Evolutionary conservation across 2,888 invertebrate species (phyloP).

Genomic region (Trissolcus brochymenae): DNA sequence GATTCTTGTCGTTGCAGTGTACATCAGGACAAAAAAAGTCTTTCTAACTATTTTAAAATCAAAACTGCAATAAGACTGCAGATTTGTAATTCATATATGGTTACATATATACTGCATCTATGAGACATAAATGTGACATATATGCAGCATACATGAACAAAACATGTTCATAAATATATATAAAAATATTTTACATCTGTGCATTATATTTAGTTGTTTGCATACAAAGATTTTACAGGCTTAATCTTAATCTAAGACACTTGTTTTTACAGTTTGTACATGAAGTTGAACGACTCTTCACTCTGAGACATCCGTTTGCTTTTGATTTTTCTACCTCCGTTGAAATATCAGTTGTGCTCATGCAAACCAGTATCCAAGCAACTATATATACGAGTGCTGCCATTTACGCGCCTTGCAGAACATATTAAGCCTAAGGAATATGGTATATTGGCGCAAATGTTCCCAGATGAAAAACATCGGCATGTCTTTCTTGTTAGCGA

Average conservation of each 20-base stretch:
- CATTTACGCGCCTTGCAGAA: conserved; percentile 50
- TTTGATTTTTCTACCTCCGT: conserved; percentile 28
- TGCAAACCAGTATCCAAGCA: conserved; percentile 52
- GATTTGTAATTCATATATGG: too few relatives aligned
- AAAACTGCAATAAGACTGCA: too few relatives aligned
- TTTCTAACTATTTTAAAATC: too few relatives aligned
- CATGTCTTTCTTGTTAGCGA: conserved; percentile 52
- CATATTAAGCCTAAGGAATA: conserved; percentile 18
- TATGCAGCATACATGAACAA: too few relatives aligned
- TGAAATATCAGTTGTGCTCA: conserved; percentile 48
- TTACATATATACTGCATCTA: too few relatives aligned
- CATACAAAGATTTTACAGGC: too few relatives aligned
- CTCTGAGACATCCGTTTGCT: conserved; percentile 42
- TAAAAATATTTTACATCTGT: too few relatives aligned
- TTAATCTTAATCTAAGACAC: background rate
- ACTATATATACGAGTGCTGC: conserved; percentile 44
- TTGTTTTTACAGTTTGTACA: background rate
- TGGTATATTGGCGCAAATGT: conserved; percentile 41
- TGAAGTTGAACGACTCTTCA: conserved; percentile 35
- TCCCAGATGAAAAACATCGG: conserved; percentile 33
- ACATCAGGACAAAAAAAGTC: too few relatives aligned
- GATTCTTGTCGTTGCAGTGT: too few relatives aligned
- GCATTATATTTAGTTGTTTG: too few relatives aligned
- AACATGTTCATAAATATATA: too few relatives aligned
- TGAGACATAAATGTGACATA: too few relatives aligned